Evolutionary conservation across 2,113 vertebrate species (phyloP).

Genomic region (Callipepla californica): DNA sequence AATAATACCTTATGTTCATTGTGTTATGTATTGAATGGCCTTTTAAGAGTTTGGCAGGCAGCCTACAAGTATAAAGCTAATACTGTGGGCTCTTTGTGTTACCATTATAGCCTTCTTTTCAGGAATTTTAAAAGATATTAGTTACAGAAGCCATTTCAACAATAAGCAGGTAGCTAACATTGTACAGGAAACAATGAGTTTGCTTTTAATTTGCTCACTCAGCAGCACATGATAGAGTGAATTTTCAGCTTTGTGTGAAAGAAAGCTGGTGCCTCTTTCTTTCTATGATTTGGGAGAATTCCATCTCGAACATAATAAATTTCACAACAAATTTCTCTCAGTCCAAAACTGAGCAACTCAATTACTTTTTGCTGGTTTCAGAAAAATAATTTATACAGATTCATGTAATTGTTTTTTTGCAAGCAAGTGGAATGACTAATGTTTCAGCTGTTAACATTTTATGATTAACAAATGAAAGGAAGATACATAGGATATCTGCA

Average conservation of each 20-base stretch:
- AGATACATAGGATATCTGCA: neutral
- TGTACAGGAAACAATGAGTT: neutral
- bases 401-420: neutral
- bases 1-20: neutral
- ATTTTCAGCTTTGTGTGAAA: neutral
- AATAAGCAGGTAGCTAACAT: neutral
- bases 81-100: neutral
- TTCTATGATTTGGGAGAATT: neutral
- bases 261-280: neutral
- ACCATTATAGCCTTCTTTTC: conserved; percentile 7
- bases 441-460: neutral
- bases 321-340: neutral
- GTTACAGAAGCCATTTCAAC: neutral
- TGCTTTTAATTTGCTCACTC: neutral
- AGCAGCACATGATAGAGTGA: neutral
- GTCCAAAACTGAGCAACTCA: neutral
- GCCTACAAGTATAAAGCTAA: neutral
- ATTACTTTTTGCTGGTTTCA: neutral
- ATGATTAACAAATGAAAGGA: neutral
- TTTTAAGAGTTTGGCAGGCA: conserved; percentile 11
- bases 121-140: neutral
- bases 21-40: neutral
- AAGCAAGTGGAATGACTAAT: rapidly evolving
- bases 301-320: neutral
- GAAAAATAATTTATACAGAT: neutral